Conservation (phyloP, 2,113 vertebrate species). For the Tetrax tetrax region DNA sequence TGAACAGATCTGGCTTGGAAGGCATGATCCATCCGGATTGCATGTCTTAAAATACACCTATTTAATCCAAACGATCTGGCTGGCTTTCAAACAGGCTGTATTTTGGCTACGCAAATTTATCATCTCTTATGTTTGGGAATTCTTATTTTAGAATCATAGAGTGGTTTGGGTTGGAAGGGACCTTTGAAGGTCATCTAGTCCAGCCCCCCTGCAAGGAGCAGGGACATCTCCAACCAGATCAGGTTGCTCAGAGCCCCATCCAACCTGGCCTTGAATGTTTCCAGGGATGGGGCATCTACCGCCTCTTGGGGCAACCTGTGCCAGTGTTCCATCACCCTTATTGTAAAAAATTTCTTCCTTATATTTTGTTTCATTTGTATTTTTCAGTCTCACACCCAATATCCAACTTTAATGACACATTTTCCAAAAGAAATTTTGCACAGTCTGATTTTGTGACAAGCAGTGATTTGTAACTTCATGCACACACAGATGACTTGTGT, state of each 20-base stretch:
- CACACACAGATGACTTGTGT: neutral
- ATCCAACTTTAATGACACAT: neutral
- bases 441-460: neutral
- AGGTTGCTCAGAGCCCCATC: too few species aligned
- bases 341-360: too few species aligned
- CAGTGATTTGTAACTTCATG: neutral
- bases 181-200: too few species aligned
- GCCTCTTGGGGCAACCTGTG: too few species aligned
- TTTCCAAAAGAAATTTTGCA: neutral
- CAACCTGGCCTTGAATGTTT: too few species aligned
- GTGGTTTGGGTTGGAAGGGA: too few species aligned
- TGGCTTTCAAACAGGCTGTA: neutral
- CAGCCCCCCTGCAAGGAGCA: too few species aligned
- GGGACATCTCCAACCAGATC: too few species aligned
- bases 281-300: too few species aligned
- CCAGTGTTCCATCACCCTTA: too few species aligned
- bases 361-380: conserved; percentile 1
- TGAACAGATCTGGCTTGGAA: neutral
- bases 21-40: neutral
- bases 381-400: neutral
- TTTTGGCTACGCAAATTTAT: neutral
- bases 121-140: neutral
- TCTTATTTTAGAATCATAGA: neutral
- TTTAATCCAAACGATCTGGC: neutral
- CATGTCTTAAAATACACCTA: neutral